A percentile compares a stretch with the other conserved stretches of the same genome.
Conservation (phyloP, 2,113 vertebrate species). For the Aviceda subcristata region DNA sequence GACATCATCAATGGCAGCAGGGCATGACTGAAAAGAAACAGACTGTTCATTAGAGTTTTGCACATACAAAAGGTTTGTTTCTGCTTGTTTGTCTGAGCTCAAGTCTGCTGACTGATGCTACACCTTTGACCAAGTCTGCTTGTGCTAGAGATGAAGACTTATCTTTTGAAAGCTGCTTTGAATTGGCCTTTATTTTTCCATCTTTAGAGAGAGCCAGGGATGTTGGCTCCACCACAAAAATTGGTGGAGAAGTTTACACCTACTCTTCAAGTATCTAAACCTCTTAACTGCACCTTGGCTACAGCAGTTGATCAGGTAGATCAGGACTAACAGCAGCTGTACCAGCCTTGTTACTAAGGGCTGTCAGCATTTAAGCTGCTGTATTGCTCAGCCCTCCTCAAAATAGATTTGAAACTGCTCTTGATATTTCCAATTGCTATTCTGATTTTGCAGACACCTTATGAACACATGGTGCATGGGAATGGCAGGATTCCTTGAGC, state of each 20-base stretch:
- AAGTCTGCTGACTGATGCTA: not conserved
- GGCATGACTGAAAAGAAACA: constrained; percentile 78
- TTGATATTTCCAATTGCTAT: not conserved
- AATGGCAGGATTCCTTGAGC: not conserved
- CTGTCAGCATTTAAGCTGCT: not conserved
- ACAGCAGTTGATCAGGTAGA: not conserved
- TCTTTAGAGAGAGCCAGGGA: not conserved
- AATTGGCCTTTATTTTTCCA: not conserved
- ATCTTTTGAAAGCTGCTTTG: not conserved
- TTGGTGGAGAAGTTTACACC: not conserved
- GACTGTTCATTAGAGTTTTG: not conserved
- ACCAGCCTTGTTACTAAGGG: not conserved
- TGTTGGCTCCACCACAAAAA: not conserved
- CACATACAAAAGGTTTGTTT: not conserved
- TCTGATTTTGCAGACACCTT: not conserved
- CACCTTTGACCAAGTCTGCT: not conserved
- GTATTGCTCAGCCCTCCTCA: not conserved
- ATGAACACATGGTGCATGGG: not conserved
- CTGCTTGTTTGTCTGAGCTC: not conserved
- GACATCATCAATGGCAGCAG: constrained; percentile 78
- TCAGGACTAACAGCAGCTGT: not conserved
- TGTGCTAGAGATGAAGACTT: not conserved
- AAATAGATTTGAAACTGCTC: not conserved
- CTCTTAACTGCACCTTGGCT: not conserved
- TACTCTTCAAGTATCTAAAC: not conserved